These are phyloP conservation scores for Rostratula benghalensis DNA, from an alignment of 2,113 vertebrate genomes.

Conservation along the genomic window DNA sequence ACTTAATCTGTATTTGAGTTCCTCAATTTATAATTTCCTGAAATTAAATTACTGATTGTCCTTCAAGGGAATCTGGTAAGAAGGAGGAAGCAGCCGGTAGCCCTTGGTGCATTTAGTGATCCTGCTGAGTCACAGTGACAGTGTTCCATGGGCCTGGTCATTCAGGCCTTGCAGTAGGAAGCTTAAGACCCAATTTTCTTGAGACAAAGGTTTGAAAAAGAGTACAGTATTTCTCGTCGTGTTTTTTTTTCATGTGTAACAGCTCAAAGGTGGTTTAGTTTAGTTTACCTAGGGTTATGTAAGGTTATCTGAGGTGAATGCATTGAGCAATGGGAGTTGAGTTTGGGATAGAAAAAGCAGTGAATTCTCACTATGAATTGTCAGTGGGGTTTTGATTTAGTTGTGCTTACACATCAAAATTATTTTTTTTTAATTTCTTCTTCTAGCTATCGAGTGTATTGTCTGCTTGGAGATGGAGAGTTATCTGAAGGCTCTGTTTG, in stretches of 20 bases:
- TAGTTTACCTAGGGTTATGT: neutral
- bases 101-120: neutral
- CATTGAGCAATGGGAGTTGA: neutral
- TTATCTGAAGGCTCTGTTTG: slow-evolving; percentile 93
- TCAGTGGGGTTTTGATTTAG: neutral
- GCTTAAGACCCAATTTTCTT: neutral
- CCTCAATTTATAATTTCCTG: neutral
- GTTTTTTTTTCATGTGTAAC: neutral
- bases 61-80: neutral
- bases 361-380: neutral
- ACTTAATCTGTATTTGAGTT: neutral
- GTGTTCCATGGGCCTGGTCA: neutral
- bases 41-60: neutral
- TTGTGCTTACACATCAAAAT: neutral
- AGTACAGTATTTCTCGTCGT: neutral
- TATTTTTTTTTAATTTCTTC: neutral
- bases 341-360: neutral
- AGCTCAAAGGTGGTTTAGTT: neutral
- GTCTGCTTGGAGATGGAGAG: slow-evolving; percentile 92
- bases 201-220: neutral
- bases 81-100: slow-evolving; percentile 32
- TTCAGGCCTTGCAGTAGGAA: neutral
- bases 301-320: neutral
- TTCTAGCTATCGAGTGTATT: slow-evolving; percentile 89
- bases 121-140: slow-evolving; percentile 71